Percentiles rank a stretch among this genome's conserved stretches.
phyloP scores from a whole-genome alignment of 2,797 vertebrate genomes.

The Calcarius lapponicus region DNA sequence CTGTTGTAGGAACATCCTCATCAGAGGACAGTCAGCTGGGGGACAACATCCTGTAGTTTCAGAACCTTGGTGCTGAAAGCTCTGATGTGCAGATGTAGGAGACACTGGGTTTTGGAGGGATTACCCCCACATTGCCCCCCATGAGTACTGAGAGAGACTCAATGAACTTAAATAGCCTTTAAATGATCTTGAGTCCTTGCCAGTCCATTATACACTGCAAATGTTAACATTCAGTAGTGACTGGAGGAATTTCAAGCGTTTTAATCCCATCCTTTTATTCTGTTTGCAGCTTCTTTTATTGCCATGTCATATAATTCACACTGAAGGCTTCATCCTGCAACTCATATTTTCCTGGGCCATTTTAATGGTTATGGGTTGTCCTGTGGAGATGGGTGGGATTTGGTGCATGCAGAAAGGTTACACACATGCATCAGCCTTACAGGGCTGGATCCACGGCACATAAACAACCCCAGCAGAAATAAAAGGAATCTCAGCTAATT shows the following conservation, averaged over 20 bases:
- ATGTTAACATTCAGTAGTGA: neutral
- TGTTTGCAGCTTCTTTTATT: conserved; percentile 6
- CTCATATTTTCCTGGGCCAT: neutral
- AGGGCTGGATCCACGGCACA: neutral
- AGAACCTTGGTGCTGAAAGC: neutral
- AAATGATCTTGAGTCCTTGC: neutral
- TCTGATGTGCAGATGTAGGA: neutral
- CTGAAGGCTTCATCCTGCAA: neutral
- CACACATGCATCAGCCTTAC: neutral
- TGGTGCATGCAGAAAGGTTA: neutral
- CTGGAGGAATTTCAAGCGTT: neutral
- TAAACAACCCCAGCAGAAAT: neutral
- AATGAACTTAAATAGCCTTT: neutral
- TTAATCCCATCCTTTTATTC: conserved; percentile 15
- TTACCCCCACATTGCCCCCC: neutral
- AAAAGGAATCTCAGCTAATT: neutral
- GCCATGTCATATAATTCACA: neutral
- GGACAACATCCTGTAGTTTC: neutral
- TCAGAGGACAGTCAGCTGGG: neutral
- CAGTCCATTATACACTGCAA: neutral
- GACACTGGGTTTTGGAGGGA: neutral
- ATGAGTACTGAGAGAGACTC: neutral
- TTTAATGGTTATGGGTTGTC: neutral
- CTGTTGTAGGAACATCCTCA: neutral
- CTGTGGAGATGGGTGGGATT: neutral